These are phyloP conservation scores for Digitonthophagus gazella DNA, from an alignment of 2,888 invertebrate species.

Conservation along the genomic window DNA sequence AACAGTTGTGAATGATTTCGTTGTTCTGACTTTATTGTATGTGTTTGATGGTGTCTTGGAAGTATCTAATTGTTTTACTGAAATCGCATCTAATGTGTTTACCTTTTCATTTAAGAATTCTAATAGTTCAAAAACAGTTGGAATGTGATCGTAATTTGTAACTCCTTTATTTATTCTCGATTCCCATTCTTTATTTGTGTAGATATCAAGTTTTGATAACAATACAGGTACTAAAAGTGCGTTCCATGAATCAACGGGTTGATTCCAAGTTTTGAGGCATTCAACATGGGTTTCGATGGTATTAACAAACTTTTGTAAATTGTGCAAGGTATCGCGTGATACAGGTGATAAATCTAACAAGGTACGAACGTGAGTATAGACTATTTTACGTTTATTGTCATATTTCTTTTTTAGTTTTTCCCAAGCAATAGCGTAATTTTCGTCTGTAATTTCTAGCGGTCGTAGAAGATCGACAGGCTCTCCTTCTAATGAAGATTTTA, in stretches of 20 bases:
- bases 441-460: too few species aligned
- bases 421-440: constrained; percentile 34
- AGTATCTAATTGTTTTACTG: neutral
- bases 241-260: constrained; percentile 17
- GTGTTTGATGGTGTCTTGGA: neutral
- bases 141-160: neutral
- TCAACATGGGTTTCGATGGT: constrained; percentile 1
- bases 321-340: neutral
- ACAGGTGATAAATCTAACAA: constrained; percentile 17
- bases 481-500: neutral
- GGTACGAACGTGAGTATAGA: constrained; percentile 11
- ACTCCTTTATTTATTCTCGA: neutral
- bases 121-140: constrained; percentile 2
- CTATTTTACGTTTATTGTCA: constrained; percentile 14
- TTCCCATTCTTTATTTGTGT: constrained; percentile 17
- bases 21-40: neutral
- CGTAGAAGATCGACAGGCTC: too few species aligned
- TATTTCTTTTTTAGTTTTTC: constrained; percentile 13
- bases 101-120: constrained; percentile 4
- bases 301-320: constrained; percentile 13
- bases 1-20: neutral
- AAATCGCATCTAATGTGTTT: neutral
- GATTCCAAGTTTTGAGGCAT: constrained; percentile 14
- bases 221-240: constrained; percentile 7
- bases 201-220: constrained; percentile 11